Evolutionary conservation across 2,888 invertebrate genomes (phyloP), one percentile per base, ranked within the genome.

Genomic region (Drosophila limbata): DNA sequence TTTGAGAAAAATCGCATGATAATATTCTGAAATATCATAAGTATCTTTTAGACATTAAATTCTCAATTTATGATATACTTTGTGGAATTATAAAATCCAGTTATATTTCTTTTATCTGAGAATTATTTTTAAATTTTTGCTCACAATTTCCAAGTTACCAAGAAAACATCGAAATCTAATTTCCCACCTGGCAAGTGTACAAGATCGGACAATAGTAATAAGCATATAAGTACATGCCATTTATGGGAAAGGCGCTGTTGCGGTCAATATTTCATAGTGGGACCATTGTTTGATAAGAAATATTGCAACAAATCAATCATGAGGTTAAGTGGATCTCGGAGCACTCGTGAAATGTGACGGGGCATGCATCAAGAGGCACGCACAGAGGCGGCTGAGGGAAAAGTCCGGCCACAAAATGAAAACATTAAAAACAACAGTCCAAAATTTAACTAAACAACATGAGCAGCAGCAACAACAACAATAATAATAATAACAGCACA

Each of bases 221-320:
- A 56, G 39, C 35, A 31, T 48, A 33, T 10, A 44, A 33, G 31
- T 42, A 53, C 48, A 50, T 53, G 13, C 39, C 69, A 64, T 62
- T 68, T 80, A 59, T 81, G 67, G 55, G 68, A 71, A 74, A 66
- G 72, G 63, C 65, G 50, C 66, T 79, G 60, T 45, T 63, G 64
- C 57, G 81, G 77, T 77, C 73, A 63, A 77, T 82, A 76, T 73
- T 73, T 88, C 86, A 79, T 69, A 25, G 70, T 35, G 47, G 53
- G 35, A 35, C 63, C 87, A 84, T 84, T 84, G 87, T 89, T 80
- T 85, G 80, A 85, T 88, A 86, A 86, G 86, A 86, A 86, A 88
- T 85, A 86, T 86, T 86, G 86, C 86, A 85, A 88, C 77, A 77
- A 75, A 86, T 86, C 86, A 89, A 86, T 86, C 86, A 89, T 69